Percentiles rank a stretch among this genome's conserved stretches.
Evolutionary conservation across 1,140 invertebrate species (phyloP).

Genomic region (Drosophila asahinai): DNA sequence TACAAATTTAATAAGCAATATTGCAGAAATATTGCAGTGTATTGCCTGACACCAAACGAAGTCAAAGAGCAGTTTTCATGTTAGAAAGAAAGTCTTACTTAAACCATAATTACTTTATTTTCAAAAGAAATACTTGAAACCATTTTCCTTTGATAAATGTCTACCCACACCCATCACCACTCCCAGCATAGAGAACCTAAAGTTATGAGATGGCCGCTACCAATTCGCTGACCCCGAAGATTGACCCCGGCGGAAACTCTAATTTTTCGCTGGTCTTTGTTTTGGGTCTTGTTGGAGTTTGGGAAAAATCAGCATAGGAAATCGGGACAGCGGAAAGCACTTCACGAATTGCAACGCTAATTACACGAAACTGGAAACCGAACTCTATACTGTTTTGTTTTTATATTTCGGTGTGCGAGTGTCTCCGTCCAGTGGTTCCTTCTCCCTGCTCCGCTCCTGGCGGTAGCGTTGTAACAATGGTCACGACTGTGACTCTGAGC

Average conservation of each 20-base stretch:
- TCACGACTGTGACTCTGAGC: slow-evolving; percentile 66
- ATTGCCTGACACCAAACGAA: no score
- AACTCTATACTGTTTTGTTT: slow-evolving; percentile 43
- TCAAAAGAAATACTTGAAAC: neutral
- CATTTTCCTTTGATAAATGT: neutral
- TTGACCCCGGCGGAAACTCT: slow-evolving; percentile 50
- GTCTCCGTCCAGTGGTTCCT: slow-evolving; percentile 34
- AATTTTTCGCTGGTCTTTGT: slow-evolving; percentile 24
- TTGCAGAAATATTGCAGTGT: no score
- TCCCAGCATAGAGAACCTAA: neutral
- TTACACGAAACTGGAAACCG: slow-evolving; percentile 74
- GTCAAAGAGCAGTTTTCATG: no score
- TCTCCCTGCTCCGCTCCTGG: slow-evolving; percentile 14
- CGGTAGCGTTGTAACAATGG: slow-evolving; percentile 63
- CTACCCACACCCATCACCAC: neutral
- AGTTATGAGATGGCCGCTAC: slow-evolving; percentile 40
- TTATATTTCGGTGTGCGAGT: slow-evolving; percentile 36
- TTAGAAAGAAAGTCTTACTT: neutral
- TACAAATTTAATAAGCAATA: no score
- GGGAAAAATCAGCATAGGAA: slow-evolving; percentile 56
- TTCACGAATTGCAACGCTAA: slow-evolving; percentile 81
- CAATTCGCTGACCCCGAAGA: slow-evolving; percentile 23
- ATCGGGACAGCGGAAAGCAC: slow-evolving; percentile 61
- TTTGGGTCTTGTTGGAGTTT: neutral
- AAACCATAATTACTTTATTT: neutral